Base-by-base conservation (phyloP, 2,888 invertebrate genomes). In the Apamea monoglypha region DNA sequence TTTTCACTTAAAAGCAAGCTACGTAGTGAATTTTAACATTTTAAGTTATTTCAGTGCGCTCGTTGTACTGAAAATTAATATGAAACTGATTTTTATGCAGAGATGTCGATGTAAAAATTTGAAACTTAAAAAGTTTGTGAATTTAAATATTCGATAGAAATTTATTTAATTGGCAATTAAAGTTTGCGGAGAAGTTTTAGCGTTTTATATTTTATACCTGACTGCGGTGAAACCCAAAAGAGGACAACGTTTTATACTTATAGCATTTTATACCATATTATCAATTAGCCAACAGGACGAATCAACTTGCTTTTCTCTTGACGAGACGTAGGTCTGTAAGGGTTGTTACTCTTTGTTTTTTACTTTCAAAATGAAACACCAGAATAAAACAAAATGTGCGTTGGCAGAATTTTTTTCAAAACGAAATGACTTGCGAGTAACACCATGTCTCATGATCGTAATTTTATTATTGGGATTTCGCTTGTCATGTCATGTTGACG, bases 1-100 rank as follows among this genome's bases (percentile, higher is more conserved):
- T 80, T 80, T 79, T 47, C 14, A 56, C 61, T 74, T 32, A 67
- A 68, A 85, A 87, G 85, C 67, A 89, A 78, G 32, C 25, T 2
- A 14, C 40, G 70, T 66, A 56, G 59, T 44, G 88, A 85, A 80
- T 89, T 72, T 87, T 59, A 76, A 87, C 40, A 56, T 67, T 68
- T 63, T 18, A 32, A 50, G 29, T 83, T 50, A 32, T 63, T 73
- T 18, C 59, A 68, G 21, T 59, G 29, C n/a, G 29, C 40, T 25
- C 47, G 36, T 47, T 14, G 64, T 50, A 40, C 64, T 69, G 40
- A 72, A 76, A 82, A 64, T 61, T 47, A 77, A 81, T 77, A 76
- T 73, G 56, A 64, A 67, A 72, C 68, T 44, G 61, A 21, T 69
- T 64, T 47, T 47, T 71, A n/a, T 25, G 16, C n/a, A 44, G 32